These are phyloP conservation scores for Pipra filicauda DNA, from an alignment of 2,113 vertebrate genomes.

Conservation along the genomic window DNA sequence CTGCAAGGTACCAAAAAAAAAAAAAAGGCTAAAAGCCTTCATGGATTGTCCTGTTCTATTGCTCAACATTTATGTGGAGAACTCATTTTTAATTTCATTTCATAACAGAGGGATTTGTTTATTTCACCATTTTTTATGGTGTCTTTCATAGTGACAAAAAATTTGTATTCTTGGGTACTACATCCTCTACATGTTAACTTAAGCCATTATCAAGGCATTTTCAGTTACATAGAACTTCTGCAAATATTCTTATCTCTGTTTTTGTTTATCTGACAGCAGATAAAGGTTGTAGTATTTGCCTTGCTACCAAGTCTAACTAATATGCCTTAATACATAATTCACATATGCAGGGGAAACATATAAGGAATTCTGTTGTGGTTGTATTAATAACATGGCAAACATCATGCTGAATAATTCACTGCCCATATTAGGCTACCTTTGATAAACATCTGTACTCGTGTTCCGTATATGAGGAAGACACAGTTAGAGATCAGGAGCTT, in stretches of 20 bases:
- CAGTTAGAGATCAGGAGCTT: not conserved
- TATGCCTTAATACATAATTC: not conserved
- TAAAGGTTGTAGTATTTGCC: not conserved
- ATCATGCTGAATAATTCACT: not conserved
- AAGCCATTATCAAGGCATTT: not conserved
- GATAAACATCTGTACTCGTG: not conserved
- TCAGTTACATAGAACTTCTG: not conserved
- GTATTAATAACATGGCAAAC: not conserved
- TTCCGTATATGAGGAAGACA: not conserved
- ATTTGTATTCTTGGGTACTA: not conserved
- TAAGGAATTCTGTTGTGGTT: not conserved
- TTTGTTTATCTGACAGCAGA: not conserved
- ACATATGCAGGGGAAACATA: not conserved
- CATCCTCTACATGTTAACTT: not conserved
- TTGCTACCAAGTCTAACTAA: not conserved
- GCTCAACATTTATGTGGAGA: not conserved
- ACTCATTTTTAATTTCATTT: not conserved
- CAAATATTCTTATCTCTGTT: not conserved
- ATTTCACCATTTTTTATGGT: not conserved
- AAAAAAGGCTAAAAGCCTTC: not conserved
- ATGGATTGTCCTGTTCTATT: not conserved
- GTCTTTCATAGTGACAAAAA: not conserved
- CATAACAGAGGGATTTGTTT: not conserved
- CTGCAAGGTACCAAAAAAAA: not conserved
- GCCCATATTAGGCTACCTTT: not conserved